Percentiles rank a stretch among this genome's conserved stretches.
These are phyloP conservation scores for Cyanoderma ruficeps DNA, from an alignment of 2,113 vertebrate genomes.

Conservation along the genomic window DNA sequence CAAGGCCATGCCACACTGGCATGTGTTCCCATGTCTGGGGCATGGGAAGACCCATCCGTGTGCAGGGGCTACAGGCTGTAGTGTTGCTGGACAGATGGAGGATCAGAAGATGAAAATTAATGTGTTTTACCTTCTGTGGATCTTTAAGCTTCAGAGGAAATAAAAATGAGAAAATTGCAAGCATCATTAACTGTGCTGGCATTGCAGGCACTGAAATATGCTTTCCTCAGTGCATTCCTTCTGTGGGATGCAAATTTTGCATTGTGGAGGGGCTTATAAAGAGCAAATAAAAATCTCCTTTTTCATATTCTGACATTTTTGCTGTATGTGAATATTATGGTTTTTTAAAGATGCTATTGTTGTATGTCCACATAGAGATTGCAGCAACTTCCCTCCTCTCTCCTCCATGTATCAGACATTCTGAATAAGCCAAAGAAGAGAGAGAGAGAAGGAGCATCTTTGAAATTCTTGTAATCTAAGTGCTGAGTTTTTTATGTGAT, in stretches of 20 bases:
- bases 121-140: not conserved
- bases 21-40: not conserved
- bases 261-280: not conserved
- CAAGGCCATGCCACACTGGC: fast-evolving
- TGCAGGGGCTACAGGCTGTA: not conserved
- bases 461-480: not conserved
- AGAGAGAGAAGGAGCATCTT: not conserved
- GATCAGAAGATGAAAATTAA: not conserved
- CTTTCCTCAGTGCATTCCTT: not conserved
- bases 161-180: not conserved
- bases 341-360: not conserved
- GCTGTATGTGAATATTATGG: not conserved
- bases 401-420: not conserved
- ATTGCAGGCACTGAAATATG: not conserved
- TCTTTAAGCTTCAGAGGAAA: not conserved
- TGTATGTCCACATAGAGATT: not conserved
- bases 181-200: not conserved
- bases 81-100: not conserved
- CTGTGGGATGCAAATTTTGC: not conserved
- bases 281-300: not conserved
- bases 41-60: not conserved
- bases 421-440: not conserved
- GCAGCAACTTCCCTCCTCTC: not conserved
- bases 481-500: not conserved
- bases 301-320: not conserved